Base-by-base conservation (phyloP, 2,797 vertebrate genomes). In the Cephalopachus bancanus region DNA sequence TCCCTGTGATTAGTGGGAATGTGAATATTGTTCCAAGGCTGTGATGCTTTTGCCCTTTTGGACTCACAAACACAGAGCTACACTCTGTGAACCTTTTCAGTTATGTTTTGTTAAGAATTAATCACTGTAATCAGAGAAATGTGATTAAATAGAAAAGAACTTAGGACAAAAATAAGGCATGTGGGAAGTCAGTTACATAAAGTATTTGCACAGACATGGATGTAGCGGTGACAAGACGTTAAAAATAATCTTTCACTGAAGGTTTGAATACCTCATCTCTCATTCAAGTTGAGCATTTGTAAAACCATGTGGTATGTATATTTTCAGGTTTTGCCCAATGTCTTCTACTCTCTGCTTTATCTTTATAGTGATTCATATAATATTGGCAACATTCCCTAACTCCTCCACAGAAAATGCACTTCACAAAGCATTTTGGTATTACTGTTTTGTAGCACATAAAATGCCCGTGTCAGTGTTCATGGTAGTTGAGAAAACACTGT, bases 91-190 rank as follows among this genome's bases (percentile, higher is more conserved):
- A 78, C 62, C 30, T 94, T 97, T 89, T 86, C 83, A 95, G 95
- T 94, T 79, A 78, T 96, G 89, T 96, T 98, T 95, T 93, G 26
- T 85, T 96, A 91, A 92, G 91, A 97, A 94, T 95, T 95, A 85
- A 78, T 96, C 65, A 33, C 92, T 19, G 0, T 67, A 69, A 15
- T 69, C n/a, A 44, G 49, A 95, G 75, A 97, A 86, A 81, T 91
- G 57, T 62, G 86, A 92, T 93, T 83, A 69, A 95, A 64, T 62
- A 57, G 72, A 80, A 88, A 97, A 75, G 85, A 89, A 83, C 71
- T 89, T 30, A 86, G 78, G 89, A 59, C 67, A 93, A 78, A 89
- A 72, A 83, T 57, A 62, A 83, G 75, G 85, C 64, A 33, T 5
- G 15, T 55, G 84, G 71, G 65, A 96, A 95, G 88, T 88, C 44